These are phyloP conservation scores for Passer montanus DNA, from an alignment of 2,113 vertebrate species.

Conservation along the genomic window DNA sequence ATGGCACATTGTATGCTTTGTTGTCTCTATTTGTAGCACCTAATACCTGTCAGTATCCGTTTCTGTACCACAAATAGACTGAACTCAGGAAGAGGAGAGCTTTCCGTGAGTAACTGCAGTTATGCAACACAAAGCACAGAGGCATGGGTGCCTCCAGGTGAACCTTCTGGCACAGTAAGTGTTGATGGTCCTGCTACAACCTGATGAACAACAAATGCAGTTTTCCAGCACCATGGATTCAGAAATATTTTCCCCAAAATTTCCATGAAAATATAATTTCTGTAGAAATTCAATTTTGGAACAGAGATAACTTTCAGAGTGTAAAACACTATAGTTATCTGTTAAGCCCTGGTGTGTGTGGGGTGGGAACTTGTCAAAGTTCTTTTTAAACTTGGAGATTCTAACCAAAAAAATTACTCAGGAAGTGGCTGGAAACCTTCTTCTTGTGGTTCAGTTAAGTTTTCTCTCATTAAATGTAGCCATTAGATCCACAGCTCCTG, in stretches of 20 bases:
- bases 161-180: not conserved
- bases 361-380: not conserved
- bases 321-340: not conserved
- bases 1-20: not conserved
- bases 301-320: not conserved
- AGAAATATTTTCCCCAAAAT: not conserved
- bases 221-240: accelerated
- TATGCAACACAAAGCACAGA: not conserved
- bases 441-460: not conserved
- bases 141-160: not conserved
- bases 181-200: not conserved
- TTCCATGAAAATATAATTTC: not conserved
- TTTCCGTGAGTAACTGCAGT: not conserved
- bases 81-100: not conserved
- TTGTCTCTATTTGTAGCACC: not conserved
- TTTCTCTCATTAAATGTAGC: not conserved
- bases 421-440: not conserved
- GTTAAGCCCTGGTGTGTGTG: not conserved
- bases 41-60: not conserved
- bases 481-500: not conserved
- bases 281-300: not conserved
- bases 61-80: not conserved
- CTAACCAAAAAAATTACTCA: not conserved
- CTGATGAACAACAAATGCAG: not conserved
- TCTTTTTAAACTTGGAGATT: not conserved